phyloP scores from a whole-genome alignment of 2,888 invertebrate genomes.

The Erebia ligea region DNA sequence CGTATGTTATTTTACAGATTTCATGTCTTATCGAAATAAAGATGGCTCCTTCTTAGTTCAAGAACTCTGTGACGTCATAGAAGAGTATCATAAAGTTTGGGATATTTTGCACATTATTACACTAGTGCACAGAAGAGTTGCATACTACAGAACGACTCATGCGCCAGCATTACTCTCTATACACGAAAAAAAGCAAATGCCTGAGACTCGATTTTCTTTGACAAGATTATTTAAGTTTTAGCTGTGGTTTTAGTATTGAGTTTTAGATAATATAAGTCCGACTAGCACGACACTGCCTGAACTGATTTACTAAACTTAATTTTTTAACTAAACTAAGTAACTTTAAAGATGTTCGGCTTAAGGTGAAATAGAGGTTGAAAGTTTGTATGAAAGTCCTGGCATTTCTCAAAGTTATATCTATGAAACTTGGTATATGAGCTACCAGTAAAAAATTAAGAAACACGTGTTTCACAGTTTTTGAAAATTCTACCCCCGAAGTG shows the following conservation, averaged over 20 bases:
- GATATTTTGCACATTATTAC: slow-evolving; percentile 63
- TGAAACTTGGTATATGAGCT: too few species aligned
- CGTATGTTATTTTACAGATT: slow-evolving; percentile 49
- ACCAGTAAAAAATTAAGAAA: too few species aligned
- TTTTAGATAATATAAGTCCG: background rate
- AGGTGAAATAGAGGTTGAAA: too few species aligned
- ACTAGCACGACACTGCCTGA: too few species aligned
- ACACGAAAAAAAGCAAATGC: slow-evolving; percentile 64
- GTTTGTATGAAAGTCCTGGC: too few species aligned
- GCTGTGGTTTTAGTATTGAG: background rate
- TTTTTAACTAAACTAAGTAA: too few species aligned
- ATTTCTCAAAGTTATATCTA: too few species aligned
- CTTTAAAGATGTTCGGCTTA: too few species aligned
- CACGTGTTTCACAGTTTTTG: too few species aligned
- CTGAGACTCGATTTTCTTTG: slow-evolving; percentile 63
- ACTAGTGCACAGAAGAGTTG: slow-evolving; percentile 54
- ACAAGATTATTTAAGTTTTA: slow-evolving; percentile 55
- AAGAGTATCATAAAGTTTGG: slow-evolving; percentile 46
- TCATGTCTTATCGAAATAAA: slow-evolving; percentile 56
- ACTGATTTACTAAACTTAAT: too few species aligned
- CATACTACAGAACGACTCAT: slow-evolving; percentile 52
- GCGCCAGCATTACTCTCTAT: slow-evolving; percentile 45
- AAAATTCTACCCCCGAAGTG: too few species aligned
- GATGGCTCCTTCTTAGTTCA: slow-evolving; percentile 67
- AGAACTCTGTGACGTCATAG: slow-evolving; percentile 58